Evolutionary conservation across 92 coral and sea anemone species (phyloP).

Genomic region (Phenganax stokvisi): DNA sequence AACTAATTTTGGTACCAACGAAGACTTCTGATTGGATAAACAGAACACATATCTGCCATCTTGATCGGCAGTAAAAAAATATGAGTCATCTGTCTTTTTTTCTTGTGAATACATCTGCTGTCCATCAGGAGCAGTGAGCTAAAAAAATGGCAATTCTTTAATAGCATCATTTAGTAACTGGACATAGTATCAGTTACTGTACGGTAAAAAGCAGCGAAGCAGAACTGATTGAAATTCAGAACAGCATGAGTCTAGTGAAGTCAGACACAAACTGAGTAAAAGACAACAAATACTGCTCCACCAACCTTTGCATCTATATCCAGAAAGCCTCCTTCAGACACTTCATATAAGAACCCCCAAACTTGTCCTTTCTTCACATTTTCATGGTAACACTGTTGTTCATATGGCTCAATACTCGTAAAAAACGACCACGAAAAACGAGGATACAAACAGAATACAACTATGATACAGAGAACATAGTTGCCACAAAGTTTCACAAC

Average conservation of each 20-base stretch:
- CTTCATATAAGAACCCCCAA: conserved; percentile 37
- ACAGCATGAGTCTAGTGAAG: too few relatives aligned
- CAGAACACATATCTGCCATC: conserved; percentile 40
- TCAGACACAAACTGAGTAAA: too few relatives aligned
- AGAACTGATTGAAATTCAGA: too few relatives aligned
- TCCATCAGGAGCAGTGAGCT: conserved; percentile 40
- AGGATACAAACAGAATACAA: conserved; percentile 18
- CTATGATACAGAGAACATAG: conserved; percentile 7
- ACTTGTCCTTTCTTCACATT: conserved; percentile 40
- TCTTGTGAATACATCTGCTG: conserved; percentile 25
- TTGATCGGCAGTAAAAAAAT: conserved; percentile 37
- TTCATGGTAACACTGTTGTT: conserved; percentile 39
- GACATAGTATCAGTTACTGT: too few relatives aligned
- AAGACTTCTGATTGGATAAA: conserved; percentile 30
- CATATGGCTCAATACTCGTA: conserved; percentile 31
- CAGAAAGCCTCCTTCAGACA: conserved; percentile 33
- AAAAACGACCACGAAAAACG: conserved; percentile 22
- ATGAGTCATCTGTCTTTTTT: conserved; percentile 37
- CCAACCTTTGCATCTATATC: conserved; percentile 38
- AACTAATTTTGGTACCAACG: conserved; percentile 36
- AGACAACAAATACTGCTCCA: not conserved
- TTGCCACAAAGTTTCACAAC: conserved; percentile 11
- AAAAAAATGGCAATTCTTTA: too few relatives aligned
- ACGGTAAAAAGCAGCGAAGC: too few relatives aligned
- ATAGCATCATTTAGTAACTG: too few relatives aligned